Percentiles rank a stretch among this genome's conserved stretches.
phyloP scores from a whole-genome alignment of 1,140 invertebrate species.

The Melitaea cinxia region DNA sequence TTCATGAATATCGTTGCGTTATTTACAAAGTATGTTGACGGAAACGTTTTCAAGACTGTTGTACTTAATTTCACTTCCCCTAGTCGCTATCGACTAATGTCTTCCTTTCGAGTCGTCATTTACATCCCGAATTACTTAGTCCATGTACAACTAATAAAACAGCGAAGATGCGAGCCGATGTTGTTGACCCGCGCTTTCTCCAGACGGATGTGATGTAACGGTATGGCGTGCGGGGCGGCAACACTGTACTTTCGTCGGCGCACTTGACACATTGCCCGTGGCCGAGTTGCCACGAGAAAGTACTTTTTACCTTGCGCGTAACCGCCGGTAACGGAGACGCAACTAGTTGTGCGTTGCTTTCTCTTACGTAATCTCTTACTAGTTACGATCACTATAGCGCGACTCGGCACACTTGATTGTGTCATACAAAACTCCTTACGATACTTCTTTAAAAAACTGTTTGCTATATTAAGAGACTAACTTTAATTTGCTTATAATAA shows the following conservation, averaged over 20 bases:
- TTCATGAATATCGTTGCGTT: conserved; percentile 42
- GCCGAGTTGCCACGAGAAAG: conserved; percentile 79
- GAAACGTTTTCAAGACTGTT: conserved; percentile 34
- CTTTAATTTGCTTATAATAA: no score
- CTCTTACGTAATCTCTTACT: conserved; percentile 72
- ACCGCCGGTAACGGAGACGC: conserved; percentile 70
- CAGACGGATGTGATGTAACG: conserved; percentile 77
- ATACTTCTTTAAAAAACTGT: not conserved
- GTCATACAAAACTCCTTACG: not conserved
- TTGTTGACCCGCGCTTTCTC: conserved; percentile 76
- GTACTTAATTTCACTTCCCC: conserved; percentile 9
- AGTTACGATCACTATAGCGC: conserved; percentile 56
- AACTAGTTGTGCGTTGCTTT: conserved; percentile 74
- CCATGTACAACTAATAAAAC: conserved; percentile 1
- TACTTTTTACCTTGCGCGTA: conserved; percentile 78
- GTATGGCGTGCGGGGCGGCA: conserved; percentile 65
- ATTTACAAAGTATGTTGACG: conserved; percentile 43
- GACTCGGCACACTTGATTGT: conserved; percentile 1
- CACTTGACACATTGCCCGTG: conserved; percentile 80
- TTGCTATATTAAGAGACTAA: no score
- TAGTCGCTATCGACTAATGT: not conserved
- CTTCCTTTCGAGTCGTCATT: not conserved
- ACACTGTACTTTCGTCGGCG: conserved; percentile 75
- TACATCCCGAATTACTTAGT: not conserved
- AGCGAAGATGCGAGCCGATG: conserved; percentile 44